Percentiles rank a stretch among this genome's conserved stretches.
These are phyloP conservation scores for Cyphomyrmex costatus DNA, from an alignment of 1,140 invertebrate genomes.

Conservation along the genomic window DNA sequence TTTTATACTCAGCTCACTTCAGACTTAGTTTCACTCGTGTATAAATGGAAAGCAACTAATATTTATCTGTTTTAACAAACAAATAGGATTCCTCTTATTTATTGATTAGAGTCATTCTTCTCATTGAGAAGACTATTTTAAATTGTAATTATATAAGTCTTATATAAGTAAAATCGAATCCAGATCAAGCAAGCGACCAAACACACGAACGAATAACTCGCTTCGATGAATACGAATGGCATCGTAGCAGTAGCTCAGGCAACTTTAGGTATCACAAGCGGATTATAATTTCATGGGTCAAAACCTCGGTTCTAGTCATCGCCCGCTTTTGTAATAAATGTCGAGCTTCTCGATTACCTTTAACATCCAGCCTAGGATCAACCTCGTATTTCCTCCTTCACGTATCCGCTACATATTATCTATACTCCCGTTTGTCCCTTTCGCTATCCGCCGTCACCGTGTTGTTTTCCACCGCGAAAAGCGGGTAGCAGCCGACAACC, in stretches of 20 bases:
- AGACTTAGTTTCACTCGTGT: no score
- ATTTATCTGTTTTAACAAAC: no score
- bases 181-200: background rate
- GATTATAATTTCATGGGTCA: constrained; percentile 14
- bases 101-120: no score
- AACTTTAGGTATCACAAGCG: background rate
- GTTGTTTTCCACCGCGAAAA: constrained; percentile 77
- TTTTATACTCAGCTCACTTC: no score
- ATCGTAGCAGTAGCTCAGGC: background rate
- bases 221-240: background rate
- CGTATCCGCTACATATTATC: constrained; percentile 24
- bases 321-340: background rate
- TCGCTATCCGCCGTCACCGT: constrained; percentile 52
- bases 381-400: constrained; percentile 37
- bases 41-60: no score
- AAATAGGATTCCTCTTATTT: no score
- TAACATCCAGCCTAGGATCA: constrained; percentile 10
- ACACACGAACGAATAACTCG: background rate
- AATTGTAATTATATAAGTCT: no score
- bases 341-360: constrained; percentile 6
- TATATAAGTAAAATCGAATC: background rate
- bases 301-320: background rate
- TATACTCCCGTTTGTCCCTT: constrained; percentile 4
- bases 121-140: no score
- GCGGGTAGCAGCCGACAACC: constrained; percentile 82